Evolutionary conservation across 2,113 vertebrate genomes (phyloP), one percentile per base, ranked within the genome.

Genomic region (Garra rufa): DNA sequence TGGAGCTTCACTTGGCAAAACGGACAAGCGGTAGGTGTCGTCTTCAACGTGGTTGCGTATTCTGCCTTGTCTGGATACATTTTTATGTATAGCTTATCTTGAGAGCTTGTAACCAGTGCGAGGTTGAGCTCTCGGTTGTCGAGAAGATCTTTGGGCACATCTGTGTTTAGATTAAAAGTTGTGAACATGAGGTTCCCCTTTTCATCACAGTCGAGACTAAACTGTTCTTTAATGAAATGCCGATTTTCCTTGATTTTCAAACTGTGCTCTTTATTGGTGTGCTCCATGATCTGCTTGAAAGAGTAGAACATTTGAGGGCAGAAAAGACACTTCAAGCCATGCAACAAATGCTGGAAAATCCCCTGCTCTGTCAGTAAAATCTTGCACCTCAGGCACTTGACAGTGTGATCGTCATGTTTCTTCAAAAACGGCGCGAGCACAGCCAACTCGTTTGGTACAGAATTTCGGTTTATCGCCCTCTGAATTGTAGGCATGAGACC

Each of bases 311-410:
- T 95, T 44, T 91, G 89, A 0, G 95, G 94, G 79, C 96, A 97
- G 89, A 96, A 96, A 67, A 97, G 87, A 86, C 96, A 97, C 48
- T 94, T 94, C 84, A 97, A 90, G 50, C 96, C 96, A 21, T 97
- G 96, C 87, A 93, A 93, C 76, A 97, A 84, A 78, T 97, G 96
- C 41, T 92, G 94, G 83, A 96, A 93, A 4, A 97, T 93, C 78
- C 96, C 95, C 1, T 94, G 93, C 85, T 96, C 94, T 0, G 92
- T 91, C n/a, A 96, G 89, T 52, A 95, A 88, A 67, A 92, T 92
- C 7, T 95, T 94, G 63, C 96, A 97, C 4, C 92, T 92, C 0
- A 94, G 89, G 81, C 96, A 97, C 3, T 93, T 86, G 6, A 96
- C 92, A 0, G 93, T 93, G 67, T 94, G 95, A 67, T 95, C 93